Evolutionary conservation across 2,113 vertebrate genomes (phyloP).

Genomic region (Oreochromis tanganicae): DNA sequence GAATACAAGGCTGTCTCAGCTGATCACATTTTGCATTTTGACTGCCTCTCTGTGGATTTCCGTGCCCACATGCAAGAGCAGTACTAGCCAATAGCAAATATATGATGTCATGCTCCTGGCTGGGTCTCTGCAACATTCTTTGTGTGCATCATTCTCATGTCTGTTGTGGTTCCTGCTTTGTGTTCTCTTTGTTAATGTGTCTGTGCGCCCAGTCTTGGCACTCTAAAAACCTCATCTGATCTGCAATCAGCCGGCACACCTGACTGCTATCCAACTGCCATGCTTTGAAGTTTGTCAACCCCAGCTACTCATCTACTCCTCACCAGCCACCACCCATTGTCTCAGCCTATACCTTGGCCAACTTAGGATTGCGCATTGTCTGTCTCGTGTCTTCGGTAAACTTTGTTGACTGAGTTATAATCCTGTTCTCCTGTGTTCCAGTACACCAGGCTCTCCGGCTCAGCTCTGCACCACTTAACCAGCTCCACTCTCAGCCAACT

Average conservation of each 20-base stretch:
- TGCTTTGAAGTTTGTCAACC: not conserved
- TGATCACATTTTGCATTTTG: not conserved
- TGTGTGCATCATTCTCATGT: not conserved
- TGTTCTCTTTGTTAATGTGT: not conserved
- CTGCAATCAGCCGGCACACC: not conserved
- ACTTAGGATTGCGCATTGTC: not conserved
- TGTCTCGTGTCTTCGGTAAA: not conserved
- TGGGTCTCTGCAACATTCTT: not conserved
- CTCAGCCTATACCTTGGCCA: not conserved
- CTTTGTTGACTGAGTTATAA: not conserved
- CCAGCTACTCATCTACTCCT: not conserved
- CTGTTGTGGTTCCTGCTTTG: not conserved
- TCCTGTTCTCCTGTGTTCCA: not conserved
- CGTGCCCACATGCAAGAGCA: not conserved
- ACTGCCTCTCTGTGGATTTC: not conserved
- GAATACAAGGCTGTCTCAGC: not conserved
- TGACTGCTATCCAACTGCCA: not conserved
- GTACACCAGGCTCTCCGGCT: not conserved
- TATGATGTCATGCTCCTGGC: not conserved
- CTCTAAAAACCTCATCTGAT: not conserved
- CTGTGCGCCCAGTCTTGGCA: not conserved
- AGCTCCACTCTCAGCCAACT: not conserved
- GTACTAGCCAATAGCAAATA: not conserved
- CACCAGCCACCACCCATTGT: not conserved
- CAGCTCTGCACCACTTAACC: not conserved